Evolutionary conservation across 2,113 vertebrate genomes (phyloP).

Genomic region (Trematomus loennbergii): DNA sequence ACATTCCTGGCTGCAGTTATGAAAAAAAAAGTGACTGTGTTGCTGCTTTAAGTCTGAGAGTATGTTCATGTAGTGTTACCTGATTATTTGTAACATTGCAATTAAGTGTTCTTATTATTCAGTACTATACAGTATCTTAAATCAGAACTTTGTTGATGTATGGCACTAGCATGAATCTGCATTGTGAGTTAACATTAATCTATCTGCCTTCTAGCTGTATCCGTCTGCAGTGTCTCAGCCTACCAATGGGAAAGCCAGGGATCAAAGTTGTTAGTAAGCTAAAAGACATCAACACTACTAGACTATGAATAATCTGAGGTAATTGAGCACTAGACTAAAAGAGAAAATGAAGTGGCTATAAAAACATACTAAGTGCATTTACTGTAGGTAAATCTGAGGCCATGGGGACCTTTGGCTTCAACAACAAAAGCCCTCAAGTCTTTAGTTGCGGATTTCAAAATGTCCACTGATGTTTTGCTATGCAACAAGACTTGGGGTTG

Average conservation of each 20-base stretch:
- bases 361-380: constrained; percentile 5
- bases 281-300: constrained; percentile 9
- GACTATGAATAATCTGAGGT: neutral
- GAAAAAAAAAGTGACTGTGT: no score
- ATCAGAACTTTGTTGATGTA: constrained; percentile 5
- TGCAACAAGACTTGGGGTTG: neutral
- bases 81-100: constrained; percentile 4
- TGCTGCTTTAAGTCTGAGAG: neutral
- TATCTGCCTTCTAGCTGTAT: constrained; percentile 66
- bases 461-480: constrained; percentile 10
- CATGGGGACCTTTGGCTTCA: neutral
- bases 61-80: constrained; percentile 44
- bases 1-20: neutral
- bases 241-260: constrained; percentile 32
- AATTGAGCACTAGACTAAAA: neutral
- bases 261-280: constrained; percentile 21
- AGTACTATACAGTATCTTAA: constrained; percentile 7
- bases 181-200: constrained; percentile 34
- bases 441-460: constrained; percentile 24
- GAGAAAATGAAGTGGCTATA: neutral
- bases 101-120: neutral
- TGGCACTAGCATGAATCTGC: constrained; percentile 47
- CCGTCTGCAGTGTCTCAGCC: constrained; percentile 76
- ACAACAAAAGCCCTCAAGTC: constrained; percentile 9
- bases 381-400: neutral